phyloP scores from a whole-genome alignment of 1,140 invertebrate genomes.

The Nasonia longicornis region DNA sequence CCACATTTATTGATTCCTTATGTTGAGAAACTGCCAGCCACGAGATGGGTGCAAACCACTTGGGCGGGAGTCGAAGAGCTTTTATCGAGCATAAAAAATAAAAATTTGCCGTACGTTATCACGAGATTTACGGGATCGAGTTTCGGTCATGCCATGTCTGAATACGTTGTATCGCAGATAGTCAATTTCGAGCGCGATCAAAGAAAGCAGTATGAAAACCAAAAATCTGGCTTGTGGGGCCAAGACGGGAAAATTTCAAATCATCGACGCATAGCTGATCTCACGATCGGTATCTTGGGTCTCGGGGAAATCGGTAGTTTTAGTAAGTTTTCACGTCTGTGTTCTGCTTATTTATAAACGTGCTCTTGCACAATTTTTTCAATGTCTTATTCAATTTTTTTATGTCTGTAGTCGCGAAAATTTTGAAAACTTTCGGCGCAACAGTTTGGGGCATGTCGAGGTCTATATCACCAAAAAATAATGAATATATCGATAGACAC shows the following conservation, averaged over 20 bases:
- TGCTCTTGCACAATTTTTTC: no score
- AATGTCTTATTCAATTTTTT: no score
- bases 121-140: slow-evolving; percentile 66
- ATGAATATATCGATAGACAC: slow-evolving; percentile 54
- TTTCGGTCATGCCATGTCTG: slow-evolving; percentile 71
- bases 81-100: slow-evolving; percentile 50
- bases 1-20: slow-evolving; percentile 62
- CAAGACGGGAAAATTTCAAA: slow-evolving; percentile 58
- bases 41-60: slow-evolving; percentile 69
- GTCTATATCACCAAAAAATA: slow-evolving; percentile 51
- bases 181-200: slow-evolving; percentile 69
- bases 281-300: slow-evolving; percentile 70
- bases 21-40: slow-evolving; percentile 58
- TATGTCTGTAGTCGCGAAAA: slow-evolving; percentile 61
- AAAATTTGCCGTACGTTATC: slow-evolving; percentile 56
- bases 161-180: slow-evolving; percentile 72
- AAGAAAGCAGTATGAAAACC: slow-evolving; percentile 60
- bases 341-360: no score
- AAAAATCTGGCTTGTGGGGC: slow-evolving; percentile 63
- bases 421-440: slow-evolving; percentile 64
- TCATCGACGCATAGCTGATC: slow-evolving; percentile 59
- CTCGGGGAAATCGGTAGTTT: slow-evolving; percentile 68
- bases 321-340: slow-evolving; percentile 56
- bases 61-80: slow-evolving; percentile 68
- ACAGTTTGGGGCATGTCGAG: slow-evolving; percentile 61